phyloP scores from a whole-genome alignment of 1,140 invertebrate species.

The Dendroctonus ponderosae region DNA sequence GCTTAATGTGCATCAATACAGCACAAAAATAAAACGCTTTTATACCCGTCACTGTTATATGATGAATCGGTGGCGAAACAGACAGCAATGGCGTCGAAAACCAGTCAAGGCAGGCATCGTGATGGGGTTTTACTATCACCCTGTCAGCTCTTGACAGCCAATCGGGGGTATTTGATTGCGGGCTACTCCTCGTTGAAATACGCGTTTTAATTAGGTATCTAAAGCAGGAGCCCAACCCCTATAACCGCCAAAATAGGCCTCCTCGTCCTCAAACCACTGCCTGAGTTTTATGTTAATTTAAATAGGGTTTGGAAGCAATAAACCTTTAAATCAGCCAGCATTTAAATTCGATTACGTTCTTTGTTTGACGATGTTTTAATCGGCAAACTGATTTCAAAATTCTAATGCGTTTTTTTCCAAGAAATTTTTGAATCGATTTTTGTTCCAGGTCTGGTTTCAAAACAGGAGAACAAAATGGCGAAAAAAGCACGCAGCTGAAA shows the following conservation, averaged over 20 bases:
- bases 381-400: too few relatives aligned
- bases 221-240: not conserved
- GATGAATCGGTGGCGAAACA: conserved; percentile 19
- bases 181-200: not conserved
- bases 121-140: conserved; percentile 5
- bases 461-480: conserved; percentile 99
- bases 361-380: too few relatives aligned
- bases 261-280: too few relatives aligned
- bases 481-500: conserved; percentile 98
- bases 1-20: conserved; percentile 1
- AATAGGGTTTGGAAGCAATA: too few relatives aligned
- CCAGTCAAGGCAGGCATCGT: conserved; percentile 10
- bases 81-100: conserved; percentile 29
- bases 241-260: too few relatives aligned
- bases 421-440: conserved; percentile 8
- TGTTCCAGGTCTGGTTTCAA: conserved; percentile 98
- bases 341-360: too few relatives aligned
- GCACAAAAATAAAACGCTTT: conserved; percentile 9
- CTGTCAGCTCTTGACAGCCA: conserved; percentile 18
- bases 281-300: too few relatives aligned
- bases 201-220: conserved; percentile 1
- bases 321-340: too few relatives aligned
- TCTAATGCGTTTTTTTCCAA: too few relatives aligned
- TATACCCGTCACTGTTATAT: conserved; percentile 16
- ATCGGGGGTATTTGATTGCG: conserved; percentile 15